These are phyloP conservation scores for Puffinus mauretanicus DNA, from an alignment of 2,113 vertebrate genomes.

Conservation along the genomic window DNA sequence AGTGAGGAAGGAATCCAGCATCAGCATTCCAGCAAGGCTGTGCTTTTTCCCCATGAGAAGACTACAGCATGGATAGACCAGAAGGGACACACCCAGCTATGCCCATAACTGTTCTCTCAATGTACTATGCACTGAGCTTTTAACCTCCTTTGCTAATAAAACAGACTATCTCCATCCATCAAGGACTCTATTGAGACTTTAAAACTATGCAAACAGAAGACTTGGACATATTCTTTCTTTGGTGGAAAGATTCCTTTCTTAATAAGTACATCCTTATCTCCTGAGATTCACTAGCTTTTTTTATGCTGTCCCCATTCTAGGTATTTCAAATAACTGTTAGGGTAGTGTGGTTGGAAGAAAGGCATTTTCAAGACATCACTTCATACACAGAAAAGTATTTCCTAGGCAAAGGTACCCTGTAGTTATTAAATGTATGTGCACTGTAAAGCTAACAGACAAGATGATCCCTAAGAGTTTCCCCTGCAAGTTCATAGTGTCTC, in stretches of 20 bases:
- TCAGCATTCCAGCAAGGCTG: not conserved
- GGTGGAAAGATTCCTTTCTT: not conserved
- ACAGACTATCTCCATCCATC: not conserved
- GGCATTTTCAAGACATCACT: not conserved
- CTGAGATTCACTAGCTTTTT: not conserved
- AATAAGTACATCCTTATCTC: not conserved
- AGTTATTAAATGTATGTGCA: not conserved
- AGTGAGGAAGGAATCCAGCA: not conserved
- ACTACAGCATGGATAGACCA: not conserved
- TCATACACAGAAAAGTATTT: not conserved
- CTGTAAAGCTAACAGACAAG: not conserved
- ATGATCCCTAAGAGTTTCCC: not conserved
- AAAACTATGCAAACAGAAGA: not conserved
- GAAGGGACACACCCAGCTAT: not conserved
- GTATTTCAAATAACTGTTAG: not conserved
- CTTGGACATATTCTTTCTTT: not conserved
- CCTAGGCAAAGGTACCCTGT: not conserved
- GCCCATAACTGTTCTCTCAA: not conserved
- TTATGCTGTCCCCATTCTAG: not conserved
- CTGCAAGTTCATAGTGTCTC: not conserved
- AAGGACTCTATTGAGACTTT: not conserved
- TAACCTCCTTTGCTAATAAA: not conserved
- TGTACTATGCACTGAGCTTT: not conserved
- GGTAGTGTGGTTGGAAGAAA: not conserved
- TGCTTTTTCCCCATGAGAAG: not conserved